Conservation (phyloP, 2,888 invertebrate genomes). For the Clanis bilineata region DNA sequence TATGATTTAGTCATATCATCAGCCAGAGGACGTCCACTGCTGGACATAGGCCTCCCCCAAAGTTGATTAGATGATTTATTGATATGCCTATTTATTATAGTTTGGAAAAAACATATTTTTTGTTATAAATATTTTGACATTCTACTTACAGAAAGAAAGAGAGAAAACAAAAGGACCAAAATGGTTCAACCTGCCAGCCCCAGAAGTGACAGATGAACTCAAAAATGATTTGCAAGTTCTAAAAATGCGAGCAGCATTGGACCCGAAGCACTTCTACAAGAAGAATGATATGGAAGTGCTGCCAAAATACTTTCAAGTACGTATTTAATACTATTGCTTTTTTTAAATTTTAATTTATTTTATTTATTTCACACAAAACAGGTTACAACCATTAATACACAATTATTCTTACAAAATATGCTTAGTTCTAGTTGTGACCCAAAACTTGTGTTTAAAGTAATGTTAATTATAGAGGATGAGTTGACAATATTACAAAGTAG, state of each 20-base stretch:
- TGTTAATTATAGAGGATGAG: too few relatives aligned
- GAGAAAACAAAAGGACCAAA: conserved; percentile 91
- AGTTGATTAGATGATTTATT: too few relatives aligned
- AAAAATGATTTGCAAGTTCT: conserved; percentile 94
- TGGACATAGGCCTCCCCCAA: too few relatives aligned
- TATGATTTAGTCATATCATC: too few relatives aligned
- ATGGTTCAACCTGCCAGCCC: conserved; percentile 95
- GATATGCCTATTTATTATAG: background rate
- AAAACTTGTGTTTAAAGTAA: too few relatives aligned
- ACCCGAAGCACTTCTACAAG: conserved; percentile 98
- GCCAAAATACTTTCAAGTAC: conserved; percentile 97
- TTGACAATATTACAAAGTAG: too few relatives aligned
- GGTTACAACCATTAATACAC: too few relatives aligned
- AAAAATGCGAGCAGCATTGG: conserved; percentile 95
- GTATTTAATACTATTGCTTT: background rate
- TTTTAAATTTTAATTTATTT: background rate
- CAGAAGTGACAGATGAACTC: conserved; percentile 94
- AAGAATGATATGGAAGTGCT: conserved; percentile 92
- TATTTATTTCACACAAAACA: too few relatives aligned
- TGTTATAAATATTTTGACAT: background rate
- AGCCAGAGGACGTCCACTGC: too few relatives aligned
- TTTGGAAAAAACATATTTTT: background rate
- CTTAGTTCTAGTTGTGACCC: too few relatives aligned
- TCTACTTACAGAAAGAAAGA: conserved; percentile 83
- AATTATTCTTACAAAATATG: too few relatives aligned